A percentile compares a stretch with the other conserved stretches of the same genome.
Evolutionary conservation across 1,140 invertebrate genomes (phyloP).

Genomic region (Eriosoma lanigerum): DNA sequence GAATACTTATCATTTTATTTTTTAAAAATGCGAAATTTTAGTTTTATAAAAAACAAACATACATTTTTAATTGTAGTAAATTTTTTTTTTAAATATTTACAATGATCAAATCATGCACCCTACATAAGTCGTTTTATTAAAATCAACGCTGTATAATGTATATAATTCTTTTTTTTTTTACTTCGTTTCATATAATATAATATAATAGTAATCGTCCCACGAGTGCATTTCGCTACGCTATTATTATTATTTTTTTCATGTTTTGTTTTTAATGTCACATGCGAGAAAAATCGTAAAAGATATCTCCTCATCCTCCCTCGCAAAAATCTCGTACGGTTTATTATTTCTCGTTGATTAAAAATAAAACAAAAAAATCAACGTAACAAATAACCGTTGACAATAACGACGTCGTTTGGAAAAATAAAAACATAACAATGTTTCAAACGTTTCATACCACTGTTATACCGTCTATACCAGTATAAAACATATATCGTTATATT

Average conservation of each 20-base stretch:
- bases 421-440: background rate
- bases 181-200: background rate
- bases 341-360: constrained; percentile 27
- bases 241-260: background rate
- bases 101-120: no score
- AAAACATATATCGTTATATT: no score
- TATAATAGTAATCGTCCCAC: background rate
- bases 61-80: no score
- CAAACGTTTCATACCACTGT: background rate
- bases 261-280: constrained; percentile 22
- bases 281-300: constrained; percentile 10
- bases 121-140: background rate
- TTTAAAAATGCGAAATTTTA: no score
- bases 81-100: no score
- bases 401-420: background rate
- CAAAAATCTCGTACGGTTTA: background rate
- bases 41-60: no score
- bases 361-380: constrained; percentile 12
- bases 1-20: no score
- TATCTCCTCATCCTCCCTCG: no score
- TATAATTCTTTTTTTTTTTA: no score
- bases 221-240: background rate
- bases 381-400: background rate
- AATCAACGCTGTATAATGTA: constrained; percentile 8
- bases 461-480: no score